Evolutionary conservation across 2,113 vertebrate genomes (phyloP).

Genomic region (Lasiurus borealis): DNA sequence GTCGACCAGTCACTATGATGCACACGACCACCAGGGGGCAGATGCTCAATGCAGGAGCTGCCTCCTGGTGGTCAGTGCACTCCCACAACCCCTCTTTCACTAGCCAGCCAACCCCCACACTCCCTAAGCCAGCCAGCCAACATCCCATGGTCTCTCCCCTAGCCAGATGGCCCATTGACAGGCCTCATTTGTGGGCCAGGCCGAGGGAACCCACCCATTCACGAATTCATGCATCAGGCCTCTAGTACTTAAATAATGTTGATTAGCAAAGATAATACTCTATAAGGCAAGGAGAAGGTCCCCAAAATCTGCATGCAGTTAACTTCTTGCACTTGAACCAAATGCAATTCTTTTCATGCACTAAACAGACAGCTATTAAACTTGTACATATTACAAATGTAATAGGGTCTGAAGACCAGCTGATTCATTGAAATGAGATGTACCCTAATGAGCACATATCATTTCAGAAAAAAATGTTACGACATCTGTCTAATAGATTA

Average conservation of each 20-base stretch:
- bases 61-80: too few species aligned
- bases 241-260: not conserved
- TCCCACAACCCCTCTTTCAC: too few species aligned
- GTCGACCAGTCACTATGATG: too few species aligned
- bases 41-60: too few species aligned
- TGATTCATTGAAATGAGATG: slow-evolving; percentile 20
- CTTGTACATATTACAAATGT: not conserved
- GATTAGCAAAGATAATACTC: not conserved
- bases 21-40: too few species aligned
- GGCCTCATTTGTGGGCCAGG: too few species aligned
- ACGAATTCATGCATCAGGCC: too few species aligned
- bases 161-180: too few species aligned
- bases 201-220: too few species aligned
- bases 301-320: not conserved
- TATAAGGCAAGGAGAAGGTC: not conserved
- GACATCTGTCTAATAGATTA: not conserved
- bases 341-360: not conserved
- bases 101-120: too few species aligned
- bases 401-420: not conserved
- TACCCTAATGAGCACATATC: not conserved
- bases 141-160: too few species aligned
- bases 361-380: not conserved
- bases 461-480: slow-evolving; percentile 33
- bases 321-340: slow-evolving; percentile 3
- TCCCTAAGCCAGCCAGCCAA: too few species aligned